A percentile compares a stretch with the other conserved stretches of the same genome.
phyloP scores from a whole-genome alignment of 2,113 vertebrate genomes.

The Sarotherodon lohbergeri region DNA sequence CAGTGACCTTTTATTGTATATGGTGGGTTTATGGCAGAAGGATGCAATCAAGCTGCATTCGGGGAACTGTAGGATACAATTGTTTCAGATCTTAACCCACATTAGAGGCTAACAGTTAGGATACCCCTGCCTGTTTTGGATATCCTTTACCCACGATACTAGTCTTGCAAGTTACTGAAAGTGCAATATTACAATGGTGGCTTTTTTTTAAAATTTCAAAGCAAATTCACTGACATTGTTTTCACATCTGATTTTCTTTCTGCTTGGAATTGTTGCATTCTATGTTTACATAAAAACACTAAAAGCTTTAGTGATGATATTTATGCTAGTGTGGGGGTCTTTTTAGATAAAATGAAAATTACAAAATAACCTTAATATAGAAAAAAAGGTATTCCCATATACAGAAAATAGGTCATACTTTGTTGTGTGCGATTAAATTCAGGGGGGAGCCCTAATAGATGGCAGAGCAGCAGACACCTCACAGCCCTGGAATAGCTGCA shows the following conservation, averaged over 20 bases:
- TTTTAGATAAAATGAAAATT: not conserved
- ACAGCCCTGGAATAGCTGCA: constrained; percentile 7
- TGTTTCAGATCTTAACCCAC: not conserved
- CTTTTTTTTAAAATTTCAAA: not conserved
- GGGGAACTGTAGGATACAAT: not conserved
- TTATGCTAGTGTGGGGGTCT: not conserved
- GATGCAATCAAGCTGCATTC: not conserved
- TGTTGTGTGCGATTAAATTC: not conserved
- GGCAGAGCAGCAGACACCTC: constrained; percentile 17
- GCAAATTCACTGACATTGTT: not conserved
- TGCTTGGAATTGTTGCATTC: not conserved
- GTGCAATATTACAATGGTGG: not conserved
- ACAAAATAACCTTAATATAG: not conserved
- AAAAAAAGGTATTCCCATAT: not conserved
- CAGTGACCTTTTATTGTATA: not conserved
- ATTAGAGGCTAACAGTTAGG: not conserved
- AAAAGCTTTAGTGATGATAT: not conserved
- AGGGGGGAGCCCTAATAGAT: not conserved
- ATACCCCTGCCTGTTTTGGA: not conserved
- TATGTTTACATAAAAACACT: not conserved
- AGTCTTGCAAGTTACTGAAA: not conserved
- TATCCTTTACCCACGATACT: not conserved
- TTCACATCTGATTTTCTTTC: not conserved
- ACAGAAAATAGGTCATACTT: not conserved
- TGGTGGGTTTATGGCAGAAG: not conserved